Percentiles rank a stretch among this genome's conserved stretches.
These are phyloP conservation scores for Macrostomum lignano DNA, from an alignment of 1,140 invertebrate species.

Conservation along the genomic window DNA sequence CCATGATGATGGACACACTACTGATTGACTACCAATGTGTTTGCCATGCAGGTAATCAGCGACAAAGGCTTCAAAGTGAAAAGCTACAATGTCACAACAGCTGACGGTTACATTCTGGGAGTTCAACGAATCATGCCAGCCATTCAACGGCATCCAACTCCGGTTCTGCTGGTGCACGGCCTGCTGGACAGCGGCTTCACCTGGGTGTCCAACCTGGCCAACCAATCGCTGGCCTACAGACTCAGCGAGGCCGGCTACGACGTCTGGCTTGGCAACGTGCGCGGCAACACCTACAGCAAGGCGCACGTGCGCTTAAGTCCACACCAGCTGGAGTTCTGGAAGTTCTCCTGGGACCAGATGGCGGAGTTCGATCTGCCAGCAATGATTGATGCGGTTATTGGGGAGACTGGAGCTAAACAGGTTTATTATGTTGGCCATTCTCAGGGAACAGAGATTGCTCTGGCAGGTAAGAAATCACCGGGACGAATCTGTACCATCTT, in stretches of 20 bases:
- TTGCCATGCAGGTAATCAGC: too few relatives aligned
- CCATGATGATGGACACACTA: too few relatives aligned
- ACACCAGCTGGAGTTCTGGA: slow-evolving; percentile 38
- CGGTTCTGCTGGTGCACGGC: slow-evolving; percentile 15
- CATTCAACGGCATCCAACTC: slow-evolving; percentile 6
- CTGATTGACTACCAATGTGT: too few relatives aligned
- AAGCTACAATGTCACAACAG: slow-evolving; percentile 13
- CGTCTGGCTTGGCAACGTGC: slow-evolving; percentile 40
- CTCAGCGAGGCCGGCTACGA: slow-evolving; percentile 42
- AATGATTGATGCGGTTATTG: slow-evolving; percentile 35
- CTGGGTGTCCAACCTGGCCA: slow-evolving; percentile 12
- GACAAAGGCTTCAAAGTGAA: too few relatives aligned
- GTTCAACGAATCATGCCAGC: slow-evolving; percentile 14
- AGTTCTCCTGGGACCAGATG: slow-evolving; percentile 45
- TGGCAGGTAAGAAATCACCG: too few relatives aligned
- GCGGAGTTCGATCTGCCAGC: slow-evolving; percentile 40
- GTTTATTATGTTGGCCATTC: slow-evolving; percentile 42
- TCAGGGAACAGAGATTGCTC: too few relatives aligned
- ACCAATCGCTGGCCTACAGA: slow-evolving; percentile 11
- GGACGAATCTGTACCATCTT: too few relatives aligned
- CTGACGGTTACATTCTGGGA: slow-evolving; percentile 14
- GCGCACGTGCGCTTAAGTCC: slow-evolving; percentile 28
- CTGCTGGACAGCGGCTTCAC: slow-evolving; percentile 11
- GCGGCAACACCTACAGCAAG: slow-evolving; percentile 35
- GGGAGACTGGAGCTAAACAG: slow-evolving; percentile 28